Evolutionary conservation across 2,113 vertebrate species (phyloP).

Genomic region (Hymenochirus boettgeri): DNA sequence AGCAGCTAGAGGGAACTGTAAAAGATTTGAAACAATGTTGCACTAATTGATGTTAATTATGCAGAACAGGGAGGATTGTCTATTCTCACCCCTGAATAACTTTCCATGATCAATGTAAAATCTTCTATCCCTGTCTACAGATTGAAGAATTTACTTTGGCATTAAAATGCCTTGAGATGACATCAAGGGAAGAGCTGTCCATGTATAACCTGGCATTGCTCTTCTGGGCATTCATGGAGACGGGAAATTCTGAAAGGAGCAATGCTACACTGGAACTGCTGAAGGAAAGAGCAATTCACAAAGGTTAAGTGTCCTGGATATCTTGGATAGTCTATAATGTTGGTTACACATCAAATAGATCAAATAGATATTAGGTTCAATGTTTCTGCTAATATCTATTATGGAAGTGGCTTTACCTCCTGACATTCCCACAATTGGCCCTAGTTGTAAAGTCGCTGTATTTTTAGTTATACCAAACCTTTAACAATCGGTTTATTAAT

Average conservation of each 20-base stretch:
- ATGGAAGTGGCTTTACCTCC: no score
- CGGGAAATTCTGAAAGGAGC: neutral
- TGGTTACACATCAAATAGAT: no score
- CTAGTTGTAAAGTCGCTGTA: no score
- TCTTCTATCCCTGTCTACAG: neutral
- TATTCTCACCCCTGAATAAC: neutral
- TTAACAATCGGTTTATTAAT: no score
- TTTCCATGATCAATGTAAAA: neutral
- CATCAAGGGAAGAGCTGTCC: neutral
- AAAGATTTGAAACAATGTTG: neutral
- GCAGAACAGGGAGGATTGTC: neutral
- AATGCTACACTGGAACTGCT: neutral
- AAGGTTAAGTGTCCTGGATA: no score
- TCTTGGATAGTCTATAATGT: no score
- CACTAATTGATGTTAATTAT: neutral
- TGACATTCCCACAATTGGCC: no score
- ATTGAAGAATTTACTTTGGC: constrained; percentile 11
- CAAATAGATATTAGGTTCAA: no score
- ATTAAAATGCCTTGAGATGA: neutral
- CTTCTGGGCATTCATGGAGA: neutral
- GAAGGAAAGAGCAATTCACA: neutral
- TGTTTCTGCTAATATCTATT: no score
- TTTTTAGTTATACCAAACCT: no score
- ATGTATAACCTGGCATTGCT: constrained; percentile 6
- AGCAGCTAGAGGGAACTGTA: no score